Evolutionary conservation across 2,797 vertebrate species (phyloP), one percentile per base, ranked within the genome.

Genomic region (Petrocephalus schoutedeni): DNA sequence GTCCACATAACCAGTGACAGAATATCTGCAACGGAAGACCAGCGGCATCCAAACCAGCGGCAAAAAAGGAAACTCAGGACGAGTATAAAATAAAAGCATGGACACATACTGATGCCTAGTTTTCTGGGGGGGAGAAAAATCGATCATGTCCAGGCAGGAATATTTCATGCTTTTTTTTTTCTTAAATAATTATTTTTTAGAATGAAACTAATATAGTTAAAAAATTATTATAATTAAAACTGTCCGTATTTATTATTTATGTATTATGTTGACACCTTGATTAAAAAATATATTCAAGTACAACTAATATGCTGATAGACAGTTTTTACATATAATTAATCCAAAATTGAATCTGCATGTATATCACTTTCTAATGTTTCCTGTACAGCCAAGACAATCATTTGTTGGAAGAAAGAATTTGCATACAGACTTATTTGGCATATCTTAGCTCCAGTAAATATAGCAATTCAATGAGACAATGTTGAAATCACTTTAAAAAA

Each of bases 401-500:
- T 84, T 89, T 59, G 12, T 32, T 54, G 80, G 71, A 77, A 9
- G 19, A 77, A 19, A 19, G 36, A 77, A 77, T 45, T 36, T 77
- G 71, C 71, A 77, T 77, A 77, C 7, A 91, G 86, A 89, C 90
- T 92, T 89, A 88, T 89, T 89, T 92, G 91, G 91, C 61, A 87
- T 82, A 90, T 32, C 85, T 92, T 91, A 91, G 89, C 89, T 88
- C 10, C 36, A 80, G 89, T 92, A 87, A 92, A 89, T 87, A 88
- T n/a, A 87, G 88, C 87, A 92, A 93, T 92, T 92, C 89, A 89
- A 89, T 90, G 89, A 88, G 91, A 93, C 89, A 90, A 91, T 58
- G 90, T 91, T 90, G 92, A 92, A 88, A 92, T 94, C 94, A 94
- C 93, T 92, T 91, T 91, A 92, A 93, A 94, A 95, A 95, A 94